Base-by-base conservation (phyloP, 2,888 invertebrate species). In the Drosophila nr. perissopoda region DNA sequence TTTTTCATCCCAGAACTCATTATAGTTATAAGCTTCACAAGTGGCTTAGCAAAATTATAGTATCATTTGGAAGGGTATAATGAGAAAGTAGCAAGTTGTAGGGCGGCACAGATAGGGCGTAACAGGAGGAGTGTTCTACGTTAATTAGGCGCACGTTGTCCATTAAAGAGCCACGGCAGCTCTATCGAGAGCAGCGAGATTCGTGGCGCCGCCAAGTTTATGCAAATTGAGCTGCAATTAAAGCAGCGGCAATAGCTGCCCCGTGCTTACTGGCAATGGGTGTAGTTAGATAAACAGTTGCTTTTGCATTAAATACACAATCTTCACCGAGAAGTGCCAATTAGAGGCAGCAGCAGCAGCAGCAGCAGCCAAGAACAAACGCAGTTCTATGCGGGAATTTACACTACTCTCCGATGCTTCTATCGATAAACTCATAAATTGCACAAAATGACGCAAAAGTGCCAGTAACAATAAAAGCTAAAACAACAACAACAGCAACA, bases 391-490 rank as follows among this genome's bases (percentile, higher is more conserved):
- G 61, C 16, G 40, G 57, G 49, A 53, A 66, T 69, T 53, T 58
- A 46, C 51, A 34, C 33, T 40, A 56, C 36, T 27, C 36, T 18
- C 4, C 54, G 27, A 51, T 65, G 34, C 73, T 46, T 31, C 71
- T 67, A 69, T 88, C 86, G 70, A 86, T 89, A 86, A 83, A 83
- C 90, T 81, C 86, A 86, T 88, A 86, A 86, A 85, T 85, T 85
- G 90, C 77, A 78, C 56, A 70, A 88, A 89, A 76, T 84, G 84
- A 83, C 74, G 77, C 86, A 72, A 77, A 77, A 88, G 66, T 76
- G 81, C 52, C 86, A 68, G 56, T 65, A 62, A 67, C 68, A 83
- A 53, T 73, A 48, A 60, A 79, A 71, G 46, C 52, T 61, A 54
- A 29, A 62, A 18, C 67, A 65, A 54, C 57, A 69, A 31, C 36